phyloP scores from a whole-genome alignment of 1,140 invertebrate species.

The Teleogryllus occipitalis region DNA sequence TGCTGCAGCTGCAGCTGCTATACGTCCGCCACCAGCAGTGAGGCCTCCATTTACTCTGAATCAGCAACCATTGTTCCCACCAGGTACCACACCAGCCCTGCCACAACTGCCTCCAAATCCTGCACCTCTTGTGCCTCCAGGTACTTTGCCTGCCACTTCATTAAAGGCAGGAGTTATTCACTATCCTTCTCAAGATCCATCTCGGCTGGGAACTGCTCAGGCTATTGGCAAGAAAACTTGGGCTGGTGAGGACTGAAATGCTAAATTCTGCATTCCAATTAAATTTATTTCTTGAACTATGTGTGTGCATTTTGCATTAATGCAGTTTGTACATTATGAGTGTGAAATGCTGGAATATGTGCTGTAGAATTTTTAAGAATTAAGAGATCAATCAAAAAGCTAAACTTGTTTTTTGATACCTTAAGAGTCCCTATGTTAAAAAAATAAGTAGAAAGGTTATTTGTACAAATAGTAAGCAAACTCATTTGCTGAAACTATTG shows the following conservation, averaged over 20 bases:
- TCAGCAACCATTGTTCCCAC: constrained; percentile 28
- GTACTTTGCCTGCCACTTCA: constrained; percentile 34
- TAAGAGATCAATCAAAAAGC: too few relatives aligned
- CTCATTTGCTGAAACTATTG: too few relatives aligned
- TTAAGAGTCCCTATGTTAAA: too few relatives aligned
- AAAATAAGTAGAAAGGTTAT: too few relatives aligned
- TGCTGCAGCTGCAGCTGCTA: background rate
- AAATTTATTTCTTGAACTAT: too few relatives aligned
- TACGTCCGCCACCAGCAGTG: constrained; percentile 26
- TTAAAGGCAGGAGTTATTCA: constrained; percentile 48
- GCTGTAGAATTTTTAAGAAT: too few relatives aligned
- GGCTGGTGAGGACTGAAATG: constrained; percentile 15
- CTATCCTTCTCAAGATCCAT: constrained; percentile 92
- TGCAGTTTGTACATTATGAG: too few relatives aligned
- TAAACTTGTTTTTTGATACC: too few relatives aligned
- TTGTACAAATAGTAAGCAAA: too few relatives aligned
- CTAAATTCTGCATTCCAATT: too few relatives aligned
- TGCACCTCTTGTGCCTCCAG: constrained; percentile 42
- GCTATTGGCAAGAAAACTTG: constrained; percentile 21
- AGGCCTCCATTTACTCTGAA: constrained; percentile 25
- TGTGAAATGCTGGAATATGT: too few relatives aligned
- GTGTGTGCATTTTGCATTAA: too few relatives aligned
- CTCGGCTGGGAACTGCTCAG: constrained; percentile 65
- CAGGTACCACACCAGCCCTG: constrained; percentile 25
- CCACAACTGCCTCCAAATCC: constrained; percentile 27